These are phyloP conservation scores for Aphelocoma coerulescens DNA, from an alignment of 2,113 vertebrate species.

Conservation along the genomic window DNA sequence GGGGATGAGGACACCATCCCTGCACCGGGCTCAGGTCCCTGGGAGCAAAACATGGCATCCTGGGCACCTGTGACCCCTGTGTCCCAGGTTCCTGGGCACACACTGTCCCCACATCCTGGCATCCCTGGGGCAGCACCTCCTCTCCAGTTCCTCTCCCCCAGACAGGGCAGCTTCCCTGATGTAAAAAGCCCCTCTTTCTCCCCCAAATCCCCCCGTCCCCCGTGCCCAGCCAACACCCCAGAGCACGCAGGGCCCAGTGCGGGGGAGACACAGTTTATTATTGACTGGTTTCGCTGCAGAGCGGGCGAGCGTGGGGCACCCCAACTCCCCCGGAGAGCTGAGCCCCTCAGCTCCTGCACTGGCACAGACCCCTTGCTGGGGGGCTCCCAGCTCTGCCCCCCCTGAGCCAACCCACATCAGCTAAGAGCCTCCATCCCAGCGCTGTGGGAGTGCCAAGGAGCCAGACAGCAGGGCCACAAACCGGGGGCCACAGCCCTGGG, in stretches of 20 bases:
- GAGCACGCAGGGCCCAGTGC: not conserved
- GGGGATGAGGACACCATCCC: accelerated
- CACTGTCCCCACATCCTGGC: accelerated
- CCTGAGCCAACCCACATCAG: not conserved
- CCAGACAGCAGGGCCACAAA: not conserved
- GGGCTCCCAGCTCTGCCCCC: not conserved
- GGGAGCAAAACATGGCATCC: too few species aligned
- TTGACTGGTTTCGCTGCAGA: not conserved
- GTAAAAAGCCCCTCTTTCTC: not conserved
- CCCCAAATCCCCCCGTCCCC: not conserved
- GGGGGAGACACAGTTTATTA: not conserved
- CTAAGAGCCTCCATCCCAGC: not conserved
- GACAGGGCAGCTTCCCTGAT: not conserved
- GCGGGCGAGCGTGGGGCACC: accelerated
- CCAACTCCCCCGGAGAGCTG: not conserved
- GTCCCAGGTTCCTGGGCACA: not conserved
- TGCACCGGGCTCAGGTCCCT: accelerated
- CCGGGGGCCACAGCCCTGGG: accelerated
- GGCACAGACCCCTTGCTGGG: accelerated
- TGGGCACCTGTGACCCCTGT: accelerated
- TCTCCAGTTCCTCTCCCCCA: not conserved
- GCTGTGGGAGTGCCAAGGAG: not conserved
- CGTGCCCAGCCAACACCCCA: accelerated
- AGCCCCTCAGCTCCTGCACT: not conserved
- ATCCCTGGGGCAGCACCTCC: too few species aligned